Conservation (phyloP, 1,140 invertebrate species). For the Diploscapter pachys region DNA sequence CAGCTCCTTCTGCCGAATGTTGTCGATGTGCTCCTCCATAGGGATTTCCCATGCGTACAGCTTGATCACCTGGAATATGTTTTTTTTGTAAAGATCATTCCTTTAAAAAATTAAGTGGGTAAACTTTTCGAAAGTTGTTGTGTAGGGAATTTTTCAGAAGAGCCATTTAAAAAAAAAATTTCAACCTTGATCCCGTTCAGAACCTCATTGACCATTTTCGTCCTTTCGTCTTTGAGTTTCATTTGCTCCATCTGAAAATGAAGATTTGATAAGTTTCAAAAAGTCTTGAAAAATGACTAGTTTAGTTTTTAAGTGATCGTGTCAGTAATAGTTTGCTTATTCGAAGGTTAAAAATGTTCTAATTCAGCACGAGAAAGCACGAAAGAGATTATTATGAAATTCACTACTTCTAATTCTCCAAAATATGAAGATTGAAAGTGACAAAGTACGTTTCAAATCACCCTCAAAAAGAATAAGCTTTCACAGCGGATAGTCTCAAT, state of each 20-base stretch:
- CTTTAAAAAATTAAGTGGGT: too few relatives aligned
- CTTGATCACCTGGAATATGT: conserved; percentile 69
- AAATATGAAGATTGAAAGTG: neutral
- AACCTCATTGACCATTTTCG: conserved; percentile 66
- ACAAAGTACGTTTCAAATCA: too few relatives aligned
- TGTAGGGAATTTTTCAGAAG: too few relatives aligned
- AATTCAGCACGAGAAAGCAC: too few relatives aligned
- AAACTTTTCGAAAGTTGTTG: too few relatives aligned
- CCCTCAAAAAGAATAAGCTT: too few relatives aligned
- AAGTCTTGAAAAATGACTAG: neutral
- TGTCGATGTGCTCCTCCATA: conserved; percentile 66
- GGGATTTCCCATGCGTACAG: conserved; percentile 84
- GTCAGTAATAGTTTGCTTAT: too few relatives aligned
- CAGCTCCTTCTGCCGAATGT: conserved; percentile 50
- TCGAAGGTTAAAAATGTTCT: too few relatives aligned
- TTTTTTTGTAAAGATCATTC: too few relatives aligned
- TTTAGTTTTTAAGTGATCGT: too few relatives aligned
- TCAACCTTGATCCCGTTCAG: conserved; percentile 66
- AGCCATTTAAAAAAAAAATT: too few relatives aligned
- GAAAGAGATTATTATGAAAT: conserved; percentile 52
- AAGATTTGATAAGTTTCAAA: neutral
- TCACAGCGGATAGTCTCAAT: too few relatives aligned
- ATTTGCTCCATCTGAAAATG: conserved; percentile 60
- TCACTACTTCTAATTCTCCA: conserved; percentile 11
- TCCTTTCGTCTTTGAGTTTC: conserved; percentile 65